A percentile compares a stretch with the other conserved stretches of the same genome.
phyloP scores from a whole-genome alignment of 1,140 invertebrate species.

The Limonius californicus region DNA sequence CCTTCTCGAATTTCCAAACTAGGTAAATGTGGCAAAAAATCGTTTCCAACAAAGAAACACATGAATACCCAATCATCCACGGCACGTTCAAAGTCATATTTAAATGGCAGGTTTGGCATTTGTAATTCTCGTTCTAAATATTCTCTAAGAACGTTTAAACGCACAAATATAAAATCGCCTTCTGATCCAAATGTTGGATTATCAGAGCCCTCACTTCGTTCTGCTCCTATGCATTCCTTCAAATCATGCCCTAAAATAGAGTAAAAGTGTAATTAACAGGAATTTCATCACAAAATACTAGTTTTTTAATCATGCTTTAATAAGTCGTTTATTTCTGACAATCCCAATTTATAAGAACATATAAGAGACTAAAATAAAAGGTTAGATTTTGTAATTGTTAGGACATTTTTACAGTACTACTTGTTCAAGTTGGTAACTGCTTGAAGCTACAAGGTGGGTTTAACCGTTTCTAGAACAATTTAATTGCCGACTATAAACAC shows the following conservation, averaged over 20 bases:
- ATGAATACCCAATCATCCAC: conserved; percentile 99
- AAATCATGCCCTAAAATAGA: conserved; percentile 78
- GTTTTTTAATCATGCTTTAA: too few relatives aligned
- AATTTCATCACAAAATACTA: too few relatives aligned
- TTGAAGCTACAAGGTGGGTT: too few relatives aligned
- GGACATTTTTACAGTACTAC: too few relatives aligned
- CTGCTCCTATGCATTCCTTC: conserved; percentile 83
- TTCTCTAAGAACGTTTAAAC: conserved; percentile 89
- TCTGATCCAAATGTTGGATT: conserved; percentile 56
- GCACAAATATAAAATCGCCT: conserved; percentile 83
- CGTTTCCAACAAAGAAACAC: conserved; percentile 99
- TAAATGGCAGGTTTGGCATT: conserved; percentile 93
- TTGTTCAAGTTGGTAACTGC: too few relatives aligned
- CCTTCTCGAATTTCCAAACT: conserved; percentile 97
- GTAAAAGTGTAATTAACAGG: too few relatives aligned
- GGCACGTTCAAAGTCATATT: conserved; percentile 83
- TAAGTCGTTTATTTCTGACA: too few relatives aligned
- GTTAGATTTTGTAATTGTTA: too few relatives aligned
- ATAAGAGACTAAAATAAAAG: too few relatives aligned
- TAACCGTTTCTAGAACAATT: too few relatives aligned
- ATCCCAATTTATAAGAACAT: too few relatives aligned
- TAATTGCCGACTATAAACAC: too few relatives aligned
- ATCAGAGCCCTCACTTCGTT: conserved; percentile 32
- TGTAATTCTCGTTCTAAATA: conserved; percentile 88
- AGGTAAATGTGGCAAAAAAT: conserved; percentile 97